Evolutionary conservation across 2,113 vertebrate genomes (phyloP).

Genomic region (Notothenia rossii): DNA sequence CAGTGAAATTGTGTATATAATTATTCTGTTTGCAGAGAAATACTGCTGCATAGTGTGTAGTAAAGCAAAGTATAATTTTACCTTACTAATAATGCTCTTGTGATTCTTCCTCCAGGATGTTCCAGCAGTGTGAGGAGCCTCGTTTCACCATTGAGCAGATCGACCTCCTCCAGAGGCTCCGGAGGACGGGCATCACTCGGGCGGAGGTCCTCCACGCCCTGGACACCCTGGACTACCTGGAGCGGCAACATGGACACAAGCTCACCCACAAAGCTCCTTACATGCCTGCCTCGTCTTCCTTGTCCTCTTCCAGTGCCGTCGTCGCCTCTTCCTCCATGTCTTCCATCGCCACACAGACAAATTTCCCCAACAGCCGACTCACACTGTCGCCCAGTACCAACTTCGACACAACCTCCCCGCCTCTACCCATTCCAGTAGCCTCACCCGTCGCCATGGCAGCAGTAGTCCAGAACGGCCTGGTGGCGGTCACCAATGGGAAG

Average conservation of each 20-base stretch:
- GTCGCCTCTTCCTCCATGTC: slow-evolving; percentile 77
- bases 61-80: not conserved
- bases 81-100: no score
- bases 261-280: slow-evolving; percentile 84
- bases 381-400: slow-evolving; percentile 92
- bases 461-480: slow-evolving; percentile 88
- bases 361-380: slow-evolving; percentile 85
- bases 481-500: slow-evolving; percentile 91
- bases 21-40: not conserved
- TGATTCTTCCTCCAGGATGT: slow-evolving; percentile 90
- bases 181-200: slow-evolving; percentile 94
- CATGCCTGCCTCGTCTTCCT: slow-evolving; percentile 62
- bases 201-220: slow-evolving; percentile 95
- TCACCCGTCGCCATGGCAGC: slow-evolving; percentile 72
- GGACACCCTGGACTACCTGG: slow-evolving; percentile 96
- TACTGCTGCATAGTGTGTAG: not conserved
- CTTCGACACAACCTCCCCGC: slow-evolving; percentile 91
- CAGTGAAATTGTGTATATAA: not conserved
- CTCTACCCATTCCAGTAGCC: slow-evolving; percentile 83
- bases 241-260: slow-evolving; percentile 93
- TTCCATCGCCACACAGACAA: slow-evolving; percentile 94
- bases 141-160: slow-evolving; percentile 99
- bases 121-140: slow-evolving; percentile 98
- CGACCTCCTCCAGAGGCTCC: slow-evolving; percentile 96
- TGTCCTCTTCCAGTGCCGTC: slow-evolving; percentile 85